Evolutionary conservation across 64 coral and sea anemone species (phyloP), one percentile per base, ranked within the genome.

Genomic region (Anthopleura sola): DNA sequence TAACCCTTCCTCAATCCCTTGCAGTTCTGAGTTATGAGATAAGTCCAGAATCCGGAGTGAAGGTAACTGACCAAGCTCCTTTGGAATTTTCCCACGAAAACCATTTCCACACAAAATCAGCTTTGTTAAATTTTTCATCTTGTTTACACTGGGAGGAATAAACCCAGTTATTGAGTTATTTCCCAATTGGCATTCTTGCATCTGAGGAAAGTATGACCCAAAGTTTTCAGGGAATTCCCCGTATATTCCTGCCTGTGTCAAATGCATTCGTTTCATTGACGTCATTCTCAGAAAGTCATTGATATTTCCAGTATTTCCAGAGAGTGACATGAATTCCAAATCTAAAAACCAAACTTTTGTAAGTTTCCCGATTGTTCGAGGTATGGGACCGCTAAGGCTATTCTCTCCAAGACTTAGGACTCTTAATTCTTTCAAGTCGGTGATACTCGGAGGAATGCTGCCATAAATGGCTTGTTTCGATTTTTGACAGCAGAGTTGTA

Each of bases 301-400:
- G 19, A 92, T 49, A 23, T 60, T 78, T 55, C 78, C 80, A 21
- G 53, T 49, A 23, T 60, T 78, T 55, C 78, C 80, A 21, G 53
- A 82, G 24, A 92, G 68, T 0, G 51, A 54, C 50, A 84, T 81
- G 13, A 78, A 83, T 36, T 90, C 88, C 15, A 90, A 24, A 60
- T 90, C 88, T 48, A 90, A 37, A 60, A 90, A 90, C 88, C 88
- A 90, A 55, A 90, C 64, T 84, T 90, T 85, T 33, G 32, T 58
- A 28, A 90, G 58, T 21, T 84, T 85, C 6, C 88, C 88, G 16
- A 90, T 85, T 47, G 44, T 64, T 28, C 49, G 38, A 60, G 88
- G 88, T 76, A 90, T 84, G 10, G 37, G 55, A 40, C 88, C 88
- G 23, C 53, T 75, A 18, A 90, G 50, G 6, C 1, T 78, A 68